Percentiles rank a stretch among this genome's conserved stretches.
These are phyloP conservation scores for Tetranychus piercei DNA, from an alignment of 2,888 invertebrate species.

Conservation along the genomic window DNA sequence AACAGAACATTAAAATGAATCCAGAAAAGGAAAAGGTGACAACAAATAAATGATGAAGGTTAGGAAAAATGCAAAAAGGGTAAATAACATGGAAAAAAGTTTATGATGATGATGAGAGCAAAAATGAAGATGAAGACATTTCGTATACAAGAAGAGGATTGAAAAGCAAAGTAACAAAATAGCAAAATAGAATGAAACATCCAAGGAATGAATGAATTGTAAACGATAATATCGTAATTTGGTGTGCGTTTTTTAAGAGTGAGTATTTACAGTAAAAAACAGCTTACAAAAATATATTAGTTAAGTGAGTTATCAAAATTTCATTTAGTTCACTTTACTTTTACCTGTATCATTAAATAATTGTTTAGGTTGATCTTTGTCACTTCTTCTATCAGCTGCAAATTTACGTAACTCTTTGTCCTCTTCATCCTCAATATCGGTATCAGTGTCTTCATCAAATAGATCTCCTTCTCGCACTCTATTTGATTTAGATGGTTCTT, in stretches of 20 bases:
- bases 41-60: neutral
- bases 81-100: conserved; percentile 1
- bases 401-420: neutral
- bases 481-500: neutral
- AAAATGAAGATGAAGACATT: no score
- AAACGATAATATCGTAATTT: no score
- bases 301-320: neutral
- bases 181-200: no score
- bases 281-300: no score
- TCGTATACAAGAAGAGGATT: no score
- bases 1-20: no score
- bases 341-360: neutral
- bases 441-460: neutral
- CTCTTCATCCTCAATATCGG: neutral
- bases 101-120: neutral
- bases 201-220: no score
- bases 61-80: neutral
- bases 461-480: neutral
- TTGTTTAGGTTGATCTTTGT: neutral
- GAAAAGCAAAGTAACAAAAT: no score
- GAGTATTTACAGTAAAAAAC: no score
- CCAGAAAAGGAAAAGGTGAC: neutral
- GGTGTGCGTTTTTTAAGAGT: no score
- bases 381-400: neutral
- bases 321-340: neutral